Conservation (phyloP, 2,888 invertebrate species). For the Acheta domesticus region DNA sequence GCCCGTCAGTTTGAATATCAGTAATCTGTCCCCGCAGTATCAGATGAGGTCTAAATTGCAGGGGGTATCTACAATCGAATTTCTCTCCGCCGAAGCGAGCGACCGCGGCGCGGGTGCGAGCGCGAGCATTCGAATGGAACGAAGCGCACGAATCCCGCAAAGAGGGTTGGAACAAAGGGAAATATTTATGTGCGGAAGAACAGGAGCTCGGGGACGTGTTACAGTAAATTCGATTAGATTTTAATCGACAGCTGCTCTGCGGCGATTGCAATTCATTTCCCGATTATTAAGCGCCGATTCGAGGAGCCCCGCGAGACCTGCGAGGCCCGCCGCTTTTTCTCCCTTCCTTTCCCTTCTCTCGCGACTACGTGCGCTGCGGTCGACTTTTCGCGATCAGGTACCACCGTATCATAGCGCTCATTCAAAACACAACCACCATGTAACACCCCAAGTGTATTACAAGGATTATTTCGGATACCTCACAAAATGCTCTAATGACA, state of each 20-base stretch:
- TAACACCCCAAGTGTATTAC: too few relatives aligned
- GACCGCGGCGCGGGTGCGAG: too few relatives aligned
- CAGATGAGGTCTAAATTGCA: background rate
- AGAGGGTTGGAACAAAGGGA: background rate
- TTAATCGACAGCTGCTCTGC: constrained; percentile 9
- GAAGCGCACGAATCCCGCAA: background rate
- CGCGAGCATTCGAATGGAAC: background rate
- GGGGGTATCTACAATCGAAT: constrained; percentile 6
- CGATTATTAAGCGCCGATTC: background rate
- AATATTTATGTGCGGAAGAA: constrained; percentile 9
- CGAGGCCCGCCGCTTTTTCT: background rate
- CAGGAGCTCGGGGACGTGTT: background rate
- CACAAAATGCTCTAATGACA: too few relatives aligned
- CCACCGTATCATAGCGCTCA: too few relatives aligned
- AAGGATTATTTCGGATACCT: too few relatives aligned
- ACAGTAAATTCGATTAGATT: constrained; percentile 5
- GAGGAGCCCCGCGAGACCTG: background rate
- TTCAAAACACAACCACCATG: too few relatives aligned
- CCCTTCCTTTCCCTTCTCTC: too few relatives aligned
- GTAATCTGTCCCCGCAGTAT: background rate
- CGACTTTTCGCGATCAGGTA: too few relatives aligned
- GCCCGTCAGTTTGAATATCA: constrained; percentile 7
- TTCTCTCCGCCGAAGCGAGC: background rate
- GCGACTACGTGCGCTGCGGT: too few relatives aligned
- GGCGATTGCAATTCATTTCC: constrained; percentile 7